Evolutionary conservation across 1,140 invertebrate species (phyloP).

Genomic region (Zophobas atratus): DNA sequence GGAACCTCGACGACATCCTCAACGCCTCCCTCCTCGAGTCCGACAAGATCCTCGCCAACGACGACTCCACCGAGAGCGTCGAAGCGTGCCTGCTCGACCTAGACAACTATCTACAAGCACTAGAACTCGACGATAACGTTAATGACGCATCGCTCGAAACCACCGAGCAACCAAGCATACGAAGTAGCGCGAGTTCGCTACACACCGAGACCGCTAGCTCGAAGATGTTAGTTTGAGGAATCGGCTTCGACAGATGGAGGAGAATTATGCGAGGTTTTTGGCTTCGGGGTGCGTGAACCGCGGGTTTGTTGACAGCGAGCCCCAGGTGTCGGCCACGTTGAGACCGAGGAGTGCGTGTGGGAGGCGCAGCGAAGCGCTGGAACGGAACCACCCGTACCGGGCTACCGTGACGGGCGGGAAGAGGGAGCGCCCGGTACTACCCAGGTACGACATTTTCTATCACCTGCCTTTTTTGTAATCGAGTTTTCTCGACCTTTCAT

Average conservation of each 20-base stretch:
- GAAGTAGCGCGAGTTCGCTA: slow-evolving; percentile 32
- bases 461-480: too few species aligned
- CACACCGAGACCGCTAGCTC: not conserved
- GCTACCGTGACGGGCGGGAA: slow-evolving; percentile 53
- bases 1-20: slow-evolving; percentile 61
- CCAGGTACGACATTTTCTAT: not conserved
- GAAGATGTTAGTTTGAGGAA: slow-evolving; percentile 51
- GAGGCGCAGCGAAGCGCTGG: slow-evolving; percentile 30
- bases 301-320: slow-evolving; percentile 57
- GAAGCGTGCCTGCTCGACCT: slow-evolving; percentile 65
- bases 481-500: too few species aligned
- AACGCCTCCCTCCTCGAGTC: slow-evolving; percentile 58
- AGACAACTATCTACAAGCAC: slow-evolving; percentile 63
- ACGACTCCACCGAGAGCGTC: slow-evolving; percentile 54
- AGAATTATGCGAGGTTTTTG: slow-evolving; percentile 60
- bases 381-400: slow-evolving; percentile 48
- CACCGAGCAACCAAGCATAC: slow-evolving; percentile 31
- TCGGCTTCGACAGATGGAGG: slow-evolving; percentile 58
- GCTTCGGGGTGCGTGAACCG: slow-evolving; percentile 57
- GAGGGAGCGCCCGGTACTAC: slow-evolving; percentile 33
- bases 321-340: slow-evolving; percentile 26
- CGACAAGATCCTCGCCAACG: slow-evolving; percentile 24
- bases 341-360: slow-evolving; percentile 58
- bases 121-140: slow-evolving; percentile 53
- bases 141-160: slow-evolving; percentile 26